Evolutionary conservation across 1,140 invertebrate species (phyloP), one percentile per base, ranked within the genome.

Genomic region (Drosophila lacertosa): DNA sequence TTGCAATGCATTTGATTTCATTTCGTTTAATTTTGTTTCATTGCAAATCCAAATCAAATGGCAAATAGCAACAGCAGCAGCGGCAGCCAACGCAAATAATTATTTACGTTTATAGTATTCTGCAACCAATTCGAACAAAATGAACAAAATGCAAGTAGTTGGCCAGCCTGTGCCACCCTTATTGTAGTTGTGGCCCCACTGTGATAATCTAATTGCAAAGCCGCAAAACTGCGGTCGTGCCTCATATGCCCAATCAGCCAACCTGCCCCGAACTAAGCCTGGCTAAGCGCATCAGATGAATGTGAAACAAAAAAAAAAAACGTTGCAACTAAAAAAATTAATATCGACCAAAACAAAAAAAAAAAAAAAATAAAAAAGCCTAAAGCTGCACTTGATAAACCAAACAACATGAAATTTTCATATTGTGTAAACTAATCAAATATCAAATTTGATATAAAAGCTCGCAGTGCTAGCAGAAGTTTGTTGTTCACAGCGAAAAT

Each of bases 171-270:
- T 15, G 11, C 32, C 37, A 11, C 16, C 10, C n/a, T n/a, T n/a
- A n/a, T n/a, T n/a, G n/a, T n/a, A n/a, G n/a, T n/a, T n/a, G n/a
- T n/a, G 13, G 18, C 9, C 60, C 15, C 24, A 7, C 32, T 2
- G 86, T 68, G 77, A 89, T 89, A 89, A 89, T 89, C 84, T 89
- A 89, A 89, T 89, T 89, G 86, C 80, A 75, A 81, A 89, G 66
- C 86, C 86, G 57, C 86, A 89, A 76, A 84, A 77, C 70, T 89
- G 86, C 64, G 86, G 86, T 77, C 69, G 63, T 54, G 69, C 79
- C 88, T 59, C 82, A 81, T 74, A 88, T 81, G 69, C 76, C 74
- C 72, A 89, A 89, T 88, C 82, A 88, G 60, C 82, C 88, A 70
- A 9, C 50, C 18, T 39, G 70, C 62, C 57, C 45, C 66, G 64